phyloP scores from a whole-genome alignment of 2,888 invertebrate species.

The Ernsta delagoae region DNA sequence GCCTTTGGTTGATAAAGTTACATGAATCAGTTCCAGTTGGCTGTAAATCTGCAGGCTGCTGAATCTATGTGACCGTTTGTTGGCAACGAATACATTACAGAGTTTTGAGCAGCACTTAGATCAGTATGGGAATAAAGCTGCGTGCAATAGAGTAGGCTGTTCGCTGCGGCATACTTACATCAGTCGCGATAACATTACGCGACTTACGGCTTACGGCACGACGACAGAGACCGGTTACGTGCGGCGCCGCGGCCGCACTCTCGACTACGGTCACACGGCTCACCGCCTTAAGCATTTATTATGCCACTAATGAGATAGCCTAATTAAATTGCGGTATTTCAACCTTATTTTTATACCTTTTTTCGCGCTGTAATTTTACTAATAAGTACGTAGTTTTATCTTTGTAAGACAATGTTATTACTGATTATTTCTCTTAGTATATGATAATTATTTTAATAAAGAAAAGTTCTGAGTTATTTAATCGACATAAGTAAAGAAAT shows the following conservation, averaged over 20 bases:
- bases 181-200: conserved; percentile 69
- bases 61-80: too few species aligned
- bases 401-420: neutral
- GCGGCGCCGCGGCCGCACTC: conserved; percentile 37
- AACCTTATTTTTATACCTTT: conserved; percentile 10
- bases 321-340: conserved; percentile 47
- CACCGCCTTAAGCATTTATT: conserved; percentile 42
- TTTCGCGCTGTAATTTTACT: neutral
- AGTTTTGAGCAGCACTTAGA: neutral
- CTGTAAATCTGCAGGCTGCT: too few species aligned
- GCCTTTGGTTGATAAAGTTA: neutral
- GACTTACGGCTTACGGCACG: conserved; percentile 59
- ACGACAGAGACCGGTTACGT: conserved; percentile 72
- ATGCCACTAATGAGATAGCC: conserved; percentile 34
- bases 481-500: too few species aligned
- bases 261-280: conserved; percentile 43
- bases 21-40: neutral
- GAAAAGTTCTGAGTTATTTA: too few species aligned
- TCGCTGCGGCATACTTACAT: conserved; percentile 58
- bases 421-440: neutral
- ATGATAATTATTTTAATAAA: too few species aligned
- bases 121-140: conserved; percentile 1
- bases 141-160: conserved; percentile 1
- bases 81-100: neutral
- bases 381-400: too few species aligned